Evolutionary conservation across 2,113 vertebrate species (phyloP), one percentile per base, ranked within the genome.

Genomic region (Columba janthina): DNA sequence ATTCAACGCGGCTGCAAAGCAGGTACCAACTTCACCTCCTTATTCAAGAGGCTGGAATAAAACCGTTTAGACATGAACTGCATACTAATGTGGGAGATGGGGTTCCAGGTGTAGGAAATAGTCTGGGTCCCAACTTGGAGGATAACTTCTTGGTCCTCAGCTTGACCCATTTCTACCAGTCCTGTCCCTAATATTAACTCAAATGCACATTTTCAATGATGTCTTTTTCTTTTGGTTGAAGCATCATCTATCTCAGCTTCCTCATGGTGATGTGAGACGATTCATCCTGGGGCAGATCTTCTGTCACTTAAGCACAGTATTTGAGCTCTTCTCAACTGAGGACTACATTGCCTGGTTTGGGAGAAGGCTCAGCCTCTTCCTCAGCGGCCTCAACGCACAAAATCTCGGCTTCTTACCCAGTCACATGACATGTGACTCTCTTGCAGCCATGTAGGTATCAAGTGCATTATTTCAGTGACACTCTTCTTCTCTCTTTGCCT

Each of bases 271-370:
- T 0, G 60, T 71, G 11, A 90, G 66, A 65, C 71, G 18, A 12
- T 53, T 93, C 78, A 85, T 97, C n/a, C 38, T 94, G 34, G 85
- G 92, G 3, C 81, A 96, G 65, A 85, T 92, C 46, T 93, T 97
- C 66, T 95, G 92, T 53, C 92, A 90, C 16, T 71, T 95, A 34
- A 88, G 85, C 44, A 58, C 76, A 8, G 8, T 17, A 5, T 78
- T 94, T 31, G 21, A 82, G 15, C 36, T 42, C 31, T 96, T 97
- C 67, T 44, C 80, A 22, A 4, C 73, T 7, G n/a, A 70, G 19
- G 85, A 95, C 50, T 97, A 93, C 4, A 2, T 12, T 4, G 10
- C 11, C 28, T 95, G 90, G 88, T 96, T 96, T 38, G 60, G 54
- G n/a, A 31, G n/a, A 62, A 86, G 51, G 34, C 95, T 96, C 8